A percentile compares a stretch with the other conserved stretches of the same genome.
phyloP scores from a whole-genome alignment of 2,797 vertebrate species.

The Varecia variegata region DNA sequence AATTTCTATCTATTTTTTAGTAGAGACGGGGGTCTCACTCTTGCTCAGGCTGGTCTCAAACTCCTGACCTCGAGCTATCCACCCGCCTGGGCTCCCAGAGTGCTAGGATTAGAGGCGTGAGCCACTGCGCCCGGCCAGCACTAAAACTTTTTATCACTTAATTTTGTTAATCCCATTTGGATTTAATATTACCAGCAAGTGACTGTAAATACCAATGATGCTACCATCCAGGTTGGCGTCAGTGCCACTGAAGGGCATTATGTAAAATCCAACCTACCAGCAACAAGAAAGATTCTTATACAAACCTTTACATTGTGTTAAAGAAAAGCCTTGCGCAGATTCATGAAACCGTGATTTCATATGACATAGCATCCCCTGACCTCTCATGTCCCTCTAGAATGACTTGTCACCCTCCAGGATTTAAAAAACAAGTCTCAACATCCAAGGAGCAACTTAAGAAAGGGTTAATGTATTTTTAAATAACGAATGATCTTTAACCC shows the following conservation, averaged over 20 bases:
- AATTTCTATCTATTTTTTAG: no score
- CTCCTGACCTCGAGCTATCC: no score
- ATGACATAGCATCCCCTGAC: slow-evolving; percentile 71
- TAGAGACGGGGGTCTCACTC: no score
- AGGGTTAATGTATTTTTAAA: slow-evolving; percentile 1
- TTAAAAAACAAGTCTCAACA: slow-evolving; percentile 71
- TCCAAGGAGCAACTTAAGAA: slow-evolving; percentile 58
- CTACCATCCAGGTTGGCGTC: slow-evolving; percentile 79
- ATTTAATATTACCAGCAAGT: slow-evolving; percentile 77
- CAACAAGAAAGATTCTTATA: slow-evolving; percentile 75
- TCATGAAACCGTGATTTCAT: slow-evolving; percentile 79
- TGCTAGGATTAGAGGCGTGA: no score
- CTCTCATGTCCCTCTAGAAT: slow-evolving; percentile 79
- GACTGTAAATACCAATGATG: slow-evolving; percentile 81
- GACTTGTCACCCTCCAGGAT: slow-evolving; percentile 67
- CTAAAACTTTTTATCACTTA: slow-evolving; percentile 81
- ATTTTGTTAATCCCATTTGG: slow-evolving; percentile 82
- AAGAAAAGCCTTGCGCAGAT: slow-evolving; percentile 78
- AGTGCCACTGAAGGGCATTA: slow-evolving; percentile 78
- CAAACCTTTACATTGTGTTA: slow-evolving; percentile 75
- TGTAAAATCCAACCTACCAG: slow-evolving; percentile 77
- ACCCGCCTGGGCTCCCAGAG: no score
- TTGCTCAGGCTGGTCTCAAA: no score
- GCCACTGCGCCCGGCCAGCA: not conserved
- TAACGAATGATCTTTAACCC: not conserved